Conservation (phyloP, 2,797 vertebrate genomes). For the Propithecus perrieri region DNA sequence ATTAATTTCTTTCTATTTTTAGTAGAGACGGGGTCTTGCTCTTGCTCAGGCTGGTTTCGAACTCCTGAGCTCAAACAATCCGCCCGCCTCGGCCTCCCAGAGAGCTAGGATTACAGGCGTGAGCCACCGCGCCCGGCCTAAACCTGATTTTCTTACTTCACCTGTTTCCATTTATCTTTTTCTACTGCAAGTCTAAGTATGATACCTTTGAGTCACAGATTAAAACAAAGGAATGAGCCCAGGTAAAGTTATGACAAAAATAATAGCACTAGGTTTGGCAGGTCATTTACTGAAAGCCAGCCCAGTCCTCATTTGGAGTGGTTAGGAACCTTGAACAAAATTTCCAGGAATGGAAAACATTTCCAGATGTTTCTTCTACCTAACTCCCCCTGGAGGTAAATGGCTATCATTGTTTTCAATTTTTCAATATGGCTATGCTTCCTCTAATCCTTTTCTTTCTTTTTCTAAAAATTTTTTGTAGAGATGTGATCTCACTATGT, state of each 20-base stretch:
- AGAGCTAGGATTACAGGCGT: too few relatives aligned
- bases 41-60: too few relatives aligned
- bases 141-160: constrained; percentile 40
- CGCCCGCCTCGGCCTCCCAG: too few relatives aligned
- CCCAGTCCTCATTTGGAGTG: background rate
- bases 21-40: too few relatives aligned
- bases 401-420: background rate
- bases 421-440: background rate
- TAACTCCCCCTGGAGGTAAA: background rate
- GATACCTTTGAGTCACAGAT: background rate
- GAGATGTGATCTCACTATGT: background rate
- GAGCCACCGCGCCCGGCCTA: too few relatives aligned
- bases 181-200: background rate
- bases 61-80: too few relatives aligned
- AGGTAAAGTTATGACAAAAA: background rate
- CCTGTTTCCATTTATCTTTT: background rate
- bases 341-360: background rate
- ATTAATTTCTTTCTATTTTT: too few relatives aligned
- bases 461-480: background rate
- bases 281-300: background rate
- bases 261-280: background rate
- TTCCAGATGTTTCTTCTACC: background rate
- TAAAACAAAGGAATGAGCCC: background rate
- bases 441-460: background rate
- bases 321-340: background rate